These are phyloP conservation scores for Antitype chi DNA, from an alignment of 2,888 invertebrate genomes.

Conservation along the genomic window DNA sequence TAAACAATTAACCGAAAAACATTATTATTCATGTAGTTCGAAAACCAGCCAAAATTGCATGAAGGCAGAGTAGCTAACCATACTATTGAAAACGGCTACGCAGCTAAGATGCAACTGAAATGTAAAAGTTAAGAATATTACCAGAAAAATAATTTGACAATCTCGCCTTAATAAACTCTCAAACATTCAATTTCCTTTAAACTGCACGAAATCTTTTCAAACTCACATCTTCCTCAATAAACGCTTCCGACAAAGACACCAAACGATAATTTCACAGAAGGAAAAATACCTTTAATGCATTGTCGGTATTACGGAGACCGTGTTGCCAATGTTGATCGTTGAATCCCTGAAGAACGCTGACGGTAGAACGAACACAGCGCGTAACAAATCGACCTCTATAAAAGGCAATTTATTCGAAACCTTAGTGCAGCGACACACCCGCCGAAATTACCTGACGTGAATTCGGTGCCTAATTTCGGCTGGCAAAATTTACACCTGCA, in stretches of 20 bases:
- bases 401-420: slow-evolving; percentile 49
- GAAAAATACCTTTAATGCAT: slow-evolving; percentile 50
- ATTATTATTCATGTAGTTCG: too few relatives aligned
- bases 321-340: slow-evolving; percentile 45
- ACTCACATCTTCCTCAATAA: slow-evolving; percentile 6
- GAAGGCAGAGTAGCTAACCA: too few relatives aligned
- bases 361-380: slow-evolving; percentile 33
- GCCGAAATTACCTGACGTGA: neutral
- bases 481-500: neutral
- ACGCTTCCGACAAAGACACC: neutral
- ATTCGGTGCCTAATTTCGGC: neutral
- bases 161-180: neutral
- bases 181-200: slow-evolving; percentile 7
- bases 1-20: too few relatives aligned
- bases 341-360: slow-evolving; percentile 55
- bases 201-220: neutral
- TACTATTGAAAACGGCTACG: neutral
- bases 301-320: slow-evolving; percentile 36
- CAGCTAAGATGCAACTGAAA: neutral
- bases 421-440: slow-evolving; percentile 8
- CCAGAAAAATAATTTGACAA: neutral
- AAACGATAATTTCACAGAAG: slow-evolving; percentile 27
- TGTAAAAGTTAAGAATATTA: neutral
- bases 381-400: slow-evolving; percentile 50
- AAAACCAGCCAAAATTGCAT: too few relatives aligned